A percentile compares a stretch with the other conserved stretches of the same genome.
Conservation (phyloP, 1,140 invertebrate genomes). For the Rhopalosiphum padi region DNA sequence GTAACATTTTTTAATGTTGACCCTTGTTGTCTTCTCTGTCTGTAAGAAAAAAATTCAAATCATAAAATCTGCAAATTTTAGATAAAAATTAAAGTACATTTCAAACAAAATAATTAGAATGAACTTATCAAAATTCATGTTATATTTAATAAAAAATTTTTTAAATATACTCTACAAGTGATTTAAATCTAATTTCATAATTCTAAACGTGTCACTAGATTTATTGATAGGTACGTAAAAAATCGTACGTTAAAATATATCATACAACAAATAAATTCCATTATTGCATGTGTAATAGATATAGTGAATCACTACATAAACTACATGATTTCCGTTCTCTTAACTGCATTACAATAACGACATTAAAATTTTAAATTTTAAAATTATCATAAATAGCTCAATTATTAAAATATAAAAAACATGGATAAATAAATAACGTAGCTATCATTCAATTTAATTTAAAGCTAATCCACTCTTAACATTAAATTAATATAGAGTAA, state of each 20-base stretch:
- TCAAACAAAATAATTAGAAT: background rate
- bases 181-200: background rate
- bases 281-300: background rate
- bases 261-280: background rate
- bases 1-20: constrained; percentile 24
- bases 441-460: background rate
- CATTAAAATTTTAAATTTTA: background rate
- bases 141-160: background rate
- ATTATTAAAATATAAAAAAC: background rate
- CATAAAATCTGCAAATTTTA: background rate
- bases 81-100: background rate
- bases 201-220: background rate
- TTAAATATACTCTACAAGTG: background rate
- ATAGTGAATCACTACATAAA: background rate
- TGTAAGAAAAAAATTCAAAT: background rate
- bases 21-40: background rate
- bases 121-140: background rate
- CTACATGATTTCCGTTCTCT: too few relatives aligned
- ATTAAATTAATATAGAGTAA: background rate
- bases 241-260: background rate
- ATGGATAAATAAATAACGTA: background rate
- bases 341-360: too few relatives aligned
- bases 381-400: background rate
- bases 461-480: background rate
- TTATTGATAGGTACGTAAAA: background rate